Evolutionary conservation across 1,140 invertebrate species (phyloP), one percentile per base, ranked within the genome.

Genomic region (Drosophila yakuba): DNA sequence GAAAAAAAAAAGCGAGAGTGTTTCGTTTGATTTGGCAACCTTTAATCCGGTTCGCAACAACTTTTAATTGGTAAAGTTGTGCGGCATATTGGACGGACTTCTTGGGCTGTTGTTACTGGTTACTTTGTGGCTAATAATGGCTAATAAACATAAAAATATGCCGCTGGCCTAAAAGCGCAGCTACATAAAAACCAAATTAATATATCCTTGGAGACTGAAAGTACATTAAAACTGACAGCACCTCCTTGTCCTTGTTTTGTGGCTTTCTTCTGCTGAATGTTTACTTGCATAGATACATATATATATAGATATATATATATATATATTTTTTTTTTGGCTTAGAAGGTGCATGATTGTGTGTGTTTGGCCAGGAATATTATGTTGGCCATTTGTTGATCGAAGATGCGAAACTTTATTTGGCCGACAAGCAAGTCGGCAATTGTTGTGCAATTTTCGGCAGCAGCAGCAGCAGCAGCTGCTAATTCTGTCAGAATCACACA

Each of bases 401-500:
- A 72, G 68, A 71, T 71, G 68, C 15, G 50, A 71, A 72, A 71
- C 43, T 72, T 72, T 71, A 55, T 63, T 63, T 44, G 39, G 39
- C 60, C 39, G 60, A 44, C 38, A 57, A 57, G 55, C 38, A 57
- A 57, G 55, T 66, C 11, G 63, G 60, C 68, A 58, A 74, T 86
- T 88, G 78, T 86, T 85, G 82, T 78, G 78, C 82, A 86, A 86
- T 86, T 86, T 85, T 78, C 74, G 74, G 73, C 55, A 76, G 83
- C 82, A 88, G 83, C 82, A 86, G 83, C 55, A 76, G 83, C 82
- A 88, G 83, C 82, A 86, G 83, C 83, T 86, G 83, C 83, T 86
- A 86, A 86, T 86, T 86, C 83, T 86, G 83, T 86, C 83, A 86
- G 80, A 88, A 83, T 88, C 83, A 86, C 83, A 76, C 83, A 86